Evolutionary conservation across 2,888 invertebrate genomes (phyloP), one percentile per base, ranked within the genome.

Genomic region (Pyrgus malvae): DNA sequence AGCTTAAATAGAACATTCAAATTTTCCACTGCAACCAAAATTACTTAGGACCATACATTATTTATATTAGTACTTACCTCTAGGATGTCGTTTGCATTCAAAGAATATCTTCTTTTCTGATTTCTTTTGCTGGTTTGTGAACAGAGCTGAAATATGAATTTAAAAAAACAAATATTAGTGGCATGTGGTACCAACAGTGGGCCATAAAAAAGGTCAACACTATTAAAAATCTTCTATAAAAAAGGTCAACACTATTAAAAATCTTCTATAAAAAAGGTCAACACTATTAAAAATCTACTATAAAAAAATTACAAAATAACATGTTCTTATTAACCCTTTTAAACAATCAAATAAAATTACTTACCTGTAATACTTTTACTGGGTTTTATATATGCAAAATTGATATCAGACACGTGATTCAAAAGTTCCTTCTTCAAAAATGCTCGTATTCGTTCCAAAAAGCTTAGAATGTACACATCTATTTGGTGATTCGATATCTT

Each of bases 321-420:
- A n/a, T n/a, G n/a, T n/a, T n/a, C n/a, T n/a, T n/a, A n/a, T n/a
- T n/a, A n/a, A n/a, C n/a, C n/a, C n/a, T n/a, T 27, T 4, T 7
- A 8, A 5, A 16, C 1, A 12, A 8, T 16, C 3, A 8, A 7
- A 16, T 8, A 2, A 29, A 29, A 11, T 1, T 11, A 11, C 56
- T 61, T 45, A 84, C 84, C 79, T 56, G 66, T 55, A 48, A 86
- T 72, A 16, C 69, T 67, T 1, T 65, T 61, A 7, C 73, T 77
- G 3, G 77, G 71, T 1, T 51, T 71, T 41, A 95, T 93, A 71
- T 93, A 94, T 0, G 94, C 91, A 69, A 95, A 94, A 78, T 94
- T 93, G 7, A 94, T 86, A 57, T 93, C 93, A 0, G 92, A 87
- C 0, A 94, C 83, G 62, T 92, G 88, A 1, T 82, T 72, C 7